Conservation (phyloP, 2,888 invertebrate species). For the Candidula unifasciata region DNA sequence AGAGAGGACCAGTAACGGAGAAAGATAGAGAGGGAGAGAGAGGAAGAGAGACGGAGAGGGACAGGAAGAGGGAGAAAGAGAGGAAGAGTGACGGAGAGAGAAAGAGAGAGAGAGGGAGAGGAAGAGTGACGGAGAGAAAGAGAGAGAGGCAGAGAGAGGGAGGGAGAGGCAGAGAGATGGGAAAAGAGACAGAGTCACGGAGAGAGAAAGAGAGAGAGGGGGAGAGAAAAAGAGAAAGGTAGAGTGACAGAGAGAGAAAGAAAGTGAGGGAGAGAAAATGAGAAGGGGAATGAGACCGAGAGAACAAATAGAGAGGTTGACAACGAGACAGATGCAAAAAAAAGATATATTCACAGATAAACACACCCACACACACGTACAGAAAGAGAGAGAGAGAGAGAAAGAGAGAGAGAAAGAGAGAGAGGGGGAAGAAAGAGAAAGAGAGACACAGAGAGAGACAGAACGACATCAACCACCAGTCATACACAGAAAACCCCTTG, state of each 20-base stretch:
- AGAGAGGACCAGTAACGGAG: background rate
- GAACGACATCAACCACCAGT: background rate
- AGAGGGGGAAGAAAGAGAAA: background rate
- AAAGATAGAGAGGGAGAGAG: background rate
- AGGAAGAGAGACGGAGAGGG: no score
- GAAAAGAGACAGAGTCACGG: conserved; percentile 5
- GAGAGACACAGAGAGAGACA: background rate
- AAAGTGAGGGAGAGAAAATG: conserved; percentile 4
- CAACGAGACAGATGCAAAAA: background rate
- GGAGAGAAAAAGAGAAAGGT: no score
- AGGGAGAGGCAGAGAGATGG: background rate
- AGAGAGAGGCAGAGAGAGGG: background rate
- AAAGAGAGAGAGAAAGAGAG: background rate
- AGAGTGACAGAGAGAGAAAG: no score
- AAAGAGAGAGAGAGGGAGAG: background rate
- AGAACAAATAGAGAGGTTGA: background rate
- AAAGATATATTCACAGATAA: background rate
- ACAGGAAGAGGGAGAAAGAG: no score
- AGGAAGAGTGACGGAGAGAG: background rate
- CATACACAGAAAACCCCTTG: background rate
- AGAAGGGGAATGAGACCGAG: background rate
- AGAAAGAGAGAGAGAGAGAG: background rate
- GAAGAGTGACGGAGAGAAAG: no score
- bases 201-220: conserved; percentile 24
- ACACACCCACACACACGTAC: background rate